A percentile compares a stretch with the other conserved stretches of the same genome.
phyloP scores from a whole-genome alignment of 2,888 invertebrate genomes.

The Tortrix viridana region DNA sequence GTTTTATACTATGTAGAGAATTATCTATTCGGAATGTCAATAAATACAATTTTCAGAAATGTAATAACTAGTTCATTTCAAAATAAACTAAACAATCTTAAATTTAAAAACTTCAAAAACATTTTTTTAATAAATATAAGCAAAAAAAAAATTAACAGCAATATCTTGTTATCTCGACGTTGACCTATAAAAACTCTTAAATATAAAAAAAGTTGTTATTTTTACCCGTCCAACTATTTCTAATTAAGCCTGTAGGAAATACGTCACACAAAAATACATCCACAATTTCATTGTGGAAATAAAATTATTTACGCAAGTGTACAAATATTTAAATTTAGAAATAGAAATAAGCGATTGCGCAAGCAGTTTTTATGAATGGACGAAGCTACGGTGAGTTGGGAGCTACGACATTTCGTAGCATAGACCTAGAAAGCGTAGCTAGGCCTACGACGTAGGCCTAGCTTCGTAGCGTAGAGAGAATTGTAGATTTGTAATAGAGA shows the following conservation, averaged over 20 bases:
- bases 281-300: background rate
- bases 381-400: background rate
- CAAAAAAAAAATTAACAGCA: background rate
- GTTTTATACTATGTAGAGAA: too few relatives aligned
- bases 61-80: too few relatives aligned
- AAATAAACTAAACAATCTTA: too few relatives aligned
- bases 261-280: background rate
- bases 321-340: constrained; percentile 7
- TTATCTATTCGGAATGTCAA: too few relatives aligned
- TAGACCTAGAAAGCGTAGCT: constrained; percentile 23
- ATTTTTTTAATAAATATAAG: background rate
- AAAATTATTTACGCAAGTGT: background rate
- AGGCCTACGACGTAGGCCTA: constrained; percentile 20
- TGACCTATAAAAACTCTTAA: background rate
- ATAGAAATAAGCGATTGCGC: constrained; percentile 4
- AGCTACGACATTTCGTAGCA: constrained; percentile 13
- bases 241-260: constrained; percentile 1
- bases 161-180: background rate
- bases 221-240: background rate
- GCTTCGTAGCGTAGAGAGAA: background rate
- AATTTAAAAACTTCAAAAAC: too few relatives aligned
- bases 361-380: background rate
- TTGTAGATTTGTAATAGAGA: background rate
- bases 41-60: too few relatives aligned
- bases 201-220: background rate